Conservation (phyloP, 1,140 invertebrate genomes). For the Heliconius nattereri region DNA sequence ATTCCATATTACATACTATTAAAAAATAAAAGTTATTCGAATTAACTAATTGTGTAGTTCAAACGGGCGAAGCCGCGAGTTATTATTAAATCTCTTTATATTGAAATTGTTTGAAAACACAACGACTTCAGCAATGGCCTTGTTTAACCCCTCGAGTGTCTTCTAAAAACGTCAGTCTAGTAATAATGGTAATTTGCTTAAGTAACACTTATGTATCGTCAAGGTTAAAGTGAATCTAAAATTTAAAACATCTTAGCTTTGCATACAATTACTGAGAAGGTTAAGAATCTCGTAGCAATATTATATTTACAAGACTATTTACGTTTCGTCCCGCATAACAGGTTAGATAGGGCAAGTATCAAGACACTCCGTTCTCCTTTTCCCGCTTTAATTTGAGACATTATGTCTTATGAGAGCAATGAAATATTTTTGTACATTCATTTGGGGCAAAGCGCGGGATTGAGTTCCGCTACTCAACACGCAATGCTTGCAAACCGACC, state of each 20-base stretch:
- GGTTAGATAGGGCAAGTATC: neutral
- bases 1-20: no score
- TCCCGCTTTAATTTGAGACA: neutral
- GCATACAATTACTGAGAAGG: neutral
- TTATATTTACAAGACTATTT: neutral
- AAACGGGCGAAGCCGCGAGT: no score
- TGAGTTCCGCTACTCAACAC: no score
- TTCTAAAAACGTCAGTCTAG: neutral
- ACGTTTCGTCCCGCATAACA: neutral
- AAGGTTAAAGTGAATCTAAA: neutral
- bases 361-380: neutral
- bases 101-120: no score
- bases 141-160: neutral
- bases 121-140: neutral
- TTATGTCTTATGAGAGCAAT: neutral
- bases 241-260: constrained; percentile 5
- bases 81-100: no score
- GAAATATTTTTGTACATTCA: no score
- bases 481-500: no score
- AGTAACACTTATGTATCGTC: neutral
- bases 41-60: no score
- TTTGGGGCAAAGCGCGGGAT: no score
- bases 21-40: no score
- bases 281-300: neutral
- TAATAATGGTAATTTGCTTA: neutral